Conservation (phyloP, 1,140 invertebrate genomes). For the Eumaeus atala region DNA sequence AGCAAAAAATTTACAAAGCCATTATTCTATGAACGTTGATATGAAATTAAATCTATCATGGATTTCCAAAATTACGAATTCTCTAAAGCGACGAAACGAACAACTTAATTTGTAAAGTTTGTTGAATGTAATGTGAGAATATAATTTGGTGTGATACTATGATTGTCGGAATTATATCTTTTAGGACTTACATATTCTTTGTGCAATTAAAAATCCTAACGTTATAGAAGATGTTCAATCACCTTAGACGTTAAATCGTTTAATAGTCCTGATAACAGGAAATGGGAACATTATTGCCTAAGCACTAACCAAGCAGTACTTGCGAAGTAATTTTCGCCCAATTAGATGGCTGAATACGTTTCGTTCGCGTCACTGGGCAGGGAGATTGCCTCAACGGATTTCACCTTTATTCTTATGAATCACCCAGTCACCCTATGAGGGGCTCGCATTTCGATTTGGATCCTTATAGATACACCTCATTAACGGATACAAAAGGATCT, state of each 20-base stretch:
- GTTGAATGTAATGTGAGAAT: too few relatives aligned
- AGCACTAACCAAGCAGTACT: slow-evolving; percentile 29
- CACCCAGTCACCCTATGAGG: slow-evolving; percentile 17
- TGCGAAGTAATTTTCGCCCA: slow-evolving; percentile 56
- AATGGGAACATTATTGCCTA: slow-evolving; percentile 26
- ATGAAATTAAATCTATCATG: too few relatives aligned
- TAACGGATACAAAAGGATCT: slow-evolving; percentile 12
- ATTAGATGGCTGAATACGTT: slow-evolving; percentile 53
- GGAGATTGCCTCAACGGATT: slow-evolving; percentile 43
- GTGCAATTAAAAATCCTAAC: not conserved
- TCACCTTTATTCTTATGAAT: slow-evolving; percentile 39
- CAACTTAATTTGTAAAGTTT: too few relatives aligned
- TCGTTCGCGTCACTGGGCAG: slow-evolving; percentile 44
- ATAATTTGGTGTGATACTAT: too few relatives aligned
- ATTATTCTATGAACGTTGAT: too few relatives aligned
- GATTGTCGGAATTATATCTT: too few relatives aligned
- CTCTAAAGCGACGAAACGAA: too few relatives aligned
- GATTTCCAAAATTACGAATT: too few relatives aligned
- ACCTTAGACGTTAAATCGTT: too few relatives aligned
- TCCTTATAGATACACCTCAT: slow-evolving; percentile 19
- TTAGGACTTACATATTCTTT: not conserved
- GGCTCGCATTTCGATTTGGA: slow-evolving; percentile 19
- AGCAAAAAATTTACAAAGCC: too few relatives aligned
- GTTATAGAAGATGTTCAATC: slow-evolving; percentile 8
- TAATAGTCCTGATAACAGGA: slow-evolving; percentile 20